Evolutionary conservation across 2,797 vertebrate species (phyloP), one percentile per base, ranked within the genome.

Genomic region (Mormyrus hasselquistii): DNA sequence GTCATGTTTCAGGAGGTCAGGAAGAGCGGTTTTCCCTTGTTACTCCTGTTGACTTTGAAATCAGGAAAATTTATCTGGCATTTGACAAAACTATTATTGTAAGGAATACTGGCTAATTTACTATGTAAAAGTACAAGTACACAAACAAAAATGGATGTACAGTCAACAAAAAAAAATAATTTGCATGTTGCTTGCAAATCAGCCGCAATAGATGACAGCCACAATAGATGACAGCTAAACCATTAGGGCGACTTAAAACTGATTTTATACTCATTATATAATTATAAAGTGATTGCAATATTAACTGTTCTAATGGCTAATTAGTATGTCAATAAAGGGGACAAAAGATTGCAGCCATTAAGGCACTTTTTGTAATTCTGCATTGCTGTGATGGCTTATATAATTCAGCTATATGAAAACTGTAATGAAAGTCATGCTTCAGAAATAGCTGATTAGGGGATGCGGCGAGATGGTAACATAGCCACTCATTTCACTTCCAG

Each of bases 211-310:
- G 76, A 83, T 83, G 76, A 49, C 44, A 29, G 25, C 25, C 25
- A 29, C 25, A 29, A 29, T 29, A 29, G 25, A 29, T 29, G 25
- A 29, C 25, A 49, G 76, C 38, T 41, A 47, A 44, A 41, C 41
- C 76, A 83, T 83, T 49, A 44, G 41, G 29, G 76, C 29, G 41
- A 83, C 76, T 83, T 49, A 19, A 47, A 82, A 41, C 76, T n/a
- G 38, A 82, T 83, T 83, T 9, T 22, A 8, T 83, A 49, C 6
- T 22, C 76, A 49, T 83, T 83, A 83, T 47, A 4, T 83, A 2
- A 47, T 29, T 89, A 53, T 7, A 76, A 88, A 83, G n/a, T 49
- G 76, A 83, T 83, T 83, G 38, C 76, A 83, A 3, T 44, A 83
- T 47, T 83, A 44, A 49, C 76, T 10, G 44, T 41, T 83, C 16